Conservation (phyloP, 2,797 vertebrate species). For the Xyrichtys novacula region DNA sequence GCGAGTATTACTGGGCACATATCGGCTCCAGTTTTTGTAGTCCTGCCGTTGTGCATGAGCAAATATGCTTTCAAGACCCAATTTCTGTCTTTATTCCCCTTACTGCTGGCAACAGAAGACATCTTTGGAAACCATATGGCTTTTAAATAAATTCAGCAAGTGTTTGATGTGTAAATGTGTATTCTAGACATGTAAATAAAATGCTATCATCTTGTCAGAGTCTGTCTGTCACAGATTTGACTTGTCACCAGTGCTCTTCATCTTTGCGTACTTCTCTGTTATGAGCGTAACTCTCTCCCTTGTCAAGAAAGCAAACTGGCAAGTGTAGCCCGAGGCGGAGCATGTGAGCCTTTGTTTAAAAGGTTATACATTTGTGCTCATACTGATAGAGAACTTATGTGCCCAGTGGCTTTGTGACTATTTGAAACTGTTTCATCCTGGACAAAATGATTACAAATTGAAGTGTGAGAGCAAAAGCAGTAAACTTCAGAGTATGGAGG, state of each 20-base stretch:
- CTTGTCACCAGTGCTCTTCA: constrained; percentile 71
- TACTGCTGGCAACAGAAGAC: constrained; percentile 43
- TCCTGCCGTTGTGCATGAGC: constrained; percentile 26
- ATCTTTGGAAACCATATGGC: constrained; percentile 43
- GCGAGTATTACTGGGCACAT: constrained; percentile 24
- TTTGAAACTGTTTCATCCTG: constrained; percentile 52
- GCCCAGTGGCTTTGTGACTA: constrained; percentile 30
- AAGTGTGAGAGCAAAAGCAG: constrained; percentile 14
- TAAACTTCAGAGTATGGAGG: constrained; percentile 8
- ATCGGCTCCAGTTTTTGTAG: constrained; percentile 25
- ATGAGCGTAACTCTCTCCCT: constrained; percentile 62
- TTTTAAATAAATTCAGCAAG: constrained; percentile 65
- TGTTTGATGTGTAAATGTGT: constrained; percentile 81
- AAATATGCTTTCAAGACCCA: constrained; percentile 40
- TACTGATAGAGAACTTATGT: constrained; percentile 62
- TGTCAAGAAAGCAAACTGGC: constrained; percentile 75
- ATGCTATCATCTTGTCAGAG: constrained; percentile 51
- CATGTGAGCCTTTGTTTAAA: constrained; percentile 75
- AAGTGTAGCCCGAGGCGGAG: constrained; percentile 73
- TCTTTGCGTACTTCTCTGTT: constrained; percentile 53
- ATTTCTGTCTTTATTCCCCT: constrained; percentile 44
- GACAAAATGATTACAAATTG: constrained; percentile 44
- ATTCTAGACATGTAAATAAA: constrained; percentile 71
- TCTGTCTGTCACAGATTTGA: constrained; percentile 70
- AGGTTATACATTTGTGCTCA: constrained; percentile 70